Evolutionary conservation across 2,113 vertebrate species (phyloP), one percentile per base, ranked within the genome.

Genomic region (Lamprotornis superbus): DNA sequence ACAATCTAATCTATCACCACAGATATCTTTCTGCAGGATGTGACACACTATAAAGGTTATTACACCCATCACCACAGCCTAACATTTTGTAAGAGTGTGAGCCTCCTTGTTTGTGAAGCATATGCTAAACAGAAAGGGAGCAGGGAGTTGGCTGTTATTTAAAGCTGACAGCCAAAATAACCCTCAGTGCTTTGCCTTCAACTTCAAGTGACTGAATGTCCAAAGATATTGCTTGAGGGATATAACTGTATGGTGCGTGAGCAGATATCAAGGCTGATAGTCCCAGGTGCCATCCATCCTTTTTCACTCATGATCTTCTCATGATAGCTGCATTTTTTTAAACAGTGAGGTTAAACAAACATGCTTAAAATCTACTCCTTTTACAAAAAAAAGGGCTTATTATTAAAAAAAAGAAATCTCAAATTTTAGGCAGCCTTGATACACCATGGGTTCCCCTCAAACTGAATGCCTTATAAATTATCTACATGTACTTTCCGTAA

Each of bases 221-320:
- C 44, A 57, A 40, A 55, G 35, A 12, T 69, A 22, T 77, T 77
- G 20, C 30, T n/a, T 44, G 18, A 74, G 61, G 56, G 77, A 33
- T 67, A 39, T 5, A 57, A 79, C 28, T 70, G 37, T 7, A 15
- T 42, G 24, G 5, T 74, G 25, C 53, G 31, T 57, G 71, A 93
- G 65, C 20, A 64, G 30, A 20, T 65, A 55, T 52, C 67, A 35
- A 83, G 50, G 37, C 4, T 91, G 75, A 44, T 3, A 70, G 31
- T 68, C 70, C 70, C 52, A 49, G 7, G 56, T 91, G 87, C 23
- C 14, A 76, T 31, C 79, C 33, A 10, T 35, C 74, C 60, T 89
- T 97, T 94, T 92, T 87, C 44, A 83, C 52, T 87, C 82, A 37
- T 65, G 83, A 19, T 94, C 35, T 76, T 96, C 92, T 94, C 64